phyloP scores from a whole-genome alignment of 2,888 invertebrate genomes.

The Eupithecia centaureata region DNA sequence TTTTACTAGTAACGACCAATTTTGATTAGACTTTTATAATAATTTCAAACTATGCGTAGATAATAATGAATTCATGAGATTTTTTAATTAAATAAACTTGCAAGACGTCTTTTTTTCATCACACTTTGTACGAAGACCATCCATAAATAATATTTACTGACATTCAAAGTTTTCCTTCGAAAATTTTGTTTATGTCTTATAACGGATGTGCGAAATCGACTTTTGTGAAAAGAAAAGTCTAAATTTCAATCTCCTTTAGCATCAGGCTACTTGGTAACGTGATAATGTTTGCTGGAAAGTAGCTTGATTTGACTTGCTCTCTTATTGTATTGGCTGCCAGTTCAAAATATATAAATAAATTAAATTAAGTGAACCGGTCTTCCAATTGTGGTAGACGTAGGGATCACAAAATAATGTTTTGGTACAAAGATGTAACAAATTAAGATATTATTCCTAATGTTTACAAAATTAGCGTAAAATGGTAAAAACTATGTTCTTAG shows the following conservation, averaged over 20 bases:
- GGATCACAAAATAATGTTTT: slow-evolving; percentile 62
- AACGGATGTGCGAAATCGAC: slow-evolving; percentile 62
- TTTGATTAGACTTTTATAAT: slow-evolving; percentile 42
- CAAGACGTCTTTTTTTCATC: not conserved
- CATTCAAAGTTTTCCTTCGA: slow-evolving; percentile 73
- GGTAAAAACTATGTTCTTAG: slow-evolving; percentile 60
- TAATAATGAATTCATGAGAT: slow-evolving; percentile 51
- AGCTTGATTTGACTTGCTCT: slow-evolving; percentile 52
- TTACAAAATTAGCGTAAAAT: slow-evolving; percentile 71
- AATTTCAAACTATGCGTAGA: slow-evolving; percentile 41
- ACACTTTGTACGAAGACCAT: slow-evolving; percentile 20
- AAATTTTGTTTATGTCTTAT: slow-evolving; percentile 74
- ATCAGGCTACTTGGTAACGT: not conserved
- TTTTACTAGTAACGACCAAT: slow-evolving; percentile 49
- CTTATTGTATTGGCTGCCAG: slow-evolving; percentile 59
- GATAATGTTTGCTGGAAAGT: not conserved
- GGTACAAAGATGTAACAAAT: slow-evolving; percentile 82
- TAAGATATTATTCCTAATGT: slow-evolving; percentile 78
- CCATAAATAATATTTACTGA: slow-evolving; percentile 43
- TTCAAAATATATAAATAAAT: slow-evolving; percentile 56
- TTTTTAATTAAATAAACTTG: slow-evolving; percentile 30
- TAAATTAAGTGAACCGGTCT: not conserved
- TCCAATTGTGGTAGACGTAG: not conserved
- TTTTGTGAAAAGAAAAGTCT: slow-evolving; percentile 72
- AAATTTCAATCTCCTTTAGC: slow-evolving; percentile 53